These are phyloP conservation scores for Zaprionus bogoriensis DNA, from an alignment of 2,888 invertebrate genomes.

Conservation along the genomic window DNA sequence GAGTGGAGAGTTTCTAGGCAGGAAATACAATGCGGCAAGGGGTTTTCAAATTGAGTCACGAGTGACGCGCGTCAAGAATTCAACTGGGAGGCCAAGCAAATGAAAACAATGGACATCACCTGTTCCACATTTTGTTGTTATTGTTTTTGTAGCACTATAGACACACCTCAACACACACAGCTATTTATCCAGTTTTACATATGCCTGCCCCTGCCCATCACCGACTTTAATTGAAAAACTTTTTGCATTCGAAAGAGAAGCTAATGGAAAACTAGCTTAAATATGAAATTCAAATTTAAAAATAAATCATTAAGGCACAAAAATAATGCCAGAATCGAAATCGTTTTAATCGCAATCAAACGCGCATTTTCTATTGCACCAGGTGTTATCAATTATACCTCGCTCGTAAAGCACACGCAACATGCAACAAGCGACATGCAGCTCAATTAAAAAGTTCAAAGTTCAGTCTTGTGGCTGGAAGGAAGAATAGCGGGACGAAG, in stretches of 20 bases:
- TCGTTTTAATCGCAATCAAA: no score
- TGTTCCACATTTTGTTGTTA: conserved; percentile 18
- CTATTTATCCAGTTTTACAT: no score
- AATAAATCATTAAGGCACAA: no score
- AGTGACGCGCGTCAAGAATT: conserved; percentile 13
- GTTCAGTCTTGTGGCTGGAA: no score
- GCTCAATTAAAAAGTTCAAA: conserved; percentile 30
- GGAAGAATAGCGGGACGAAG: neutral
- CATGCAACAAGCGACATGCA: conserved; percentile 16
- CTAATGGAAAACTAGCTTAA: no score
- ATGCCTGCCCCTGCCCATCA: neutral
- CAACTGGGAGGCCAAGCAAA: conserved; percentile 20
- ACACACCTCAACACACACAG: conserved; percentile 13
- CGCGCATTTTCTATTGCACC: no score
- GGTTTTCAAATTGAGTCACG: conserved; percentile 11
- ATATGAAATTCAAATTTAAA: no score
- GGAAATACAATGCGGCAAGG: no score
- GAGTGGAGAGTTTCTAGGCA: neutral
- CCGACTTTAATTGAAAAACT: conserved; percentile 56
- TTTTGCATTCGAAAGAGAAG: conserved; percentile 35
- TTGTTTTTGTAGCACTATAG: conserved; percentile 2
- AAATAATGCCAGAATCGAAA: no score
- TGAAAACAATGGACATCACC: conserved; percentile 6
- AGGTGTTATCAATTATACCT: no score
- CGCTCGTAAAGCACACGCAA: neutral